Evolutionary conservation across 2,113 vertebrate species (phyloP).

Genomic region (Ailurus styani): DNA sequence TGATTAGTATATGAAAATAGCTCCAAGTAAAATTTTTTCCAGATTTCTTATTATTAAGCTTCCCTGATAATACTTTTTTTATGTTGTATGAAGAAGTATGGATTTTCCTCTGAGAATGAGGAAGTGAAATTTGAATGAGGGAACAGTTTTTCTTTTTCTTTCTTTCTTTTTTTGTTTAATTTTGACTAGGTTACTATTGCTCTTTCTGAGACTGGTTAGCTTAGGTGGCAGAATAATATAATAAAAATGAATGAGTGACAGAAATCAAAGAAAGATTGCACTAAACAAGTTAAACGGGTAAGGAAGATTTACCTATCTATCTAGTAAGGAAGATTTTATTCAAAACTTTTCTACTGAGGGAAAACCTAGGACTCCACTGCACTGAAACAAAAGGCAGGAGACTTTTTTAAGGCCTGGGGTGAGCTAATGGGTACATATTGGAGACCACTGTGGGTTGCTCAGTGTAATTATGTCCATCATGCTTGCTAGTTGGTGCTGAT

Average conservation of each 20-base stretch:
- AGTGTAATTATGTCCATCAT: not conserved
- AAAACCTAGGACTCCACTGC: not conserved
- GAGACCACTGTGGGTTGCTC: accelerated
- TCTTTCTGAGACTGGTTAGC: not conserved
- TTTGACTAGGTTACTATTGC: not conserved
- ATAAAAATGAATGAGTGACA: not conserved
- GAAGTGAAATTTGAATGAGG: not conserved
- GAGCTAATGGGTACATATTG: not conserved
- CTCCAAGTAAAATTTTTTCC: slow-evolving; percentile 26
- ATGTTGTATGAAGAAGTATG: not conserved
- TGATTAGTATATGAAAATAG: slow-evolving; percentile 13
- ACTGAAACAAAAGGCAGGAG: not conserved
- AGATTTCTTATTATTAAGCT: slow-evolving; percentile 47
- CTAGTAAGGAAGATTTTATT: not conserved
- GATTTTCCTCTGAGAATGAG: not conserved
- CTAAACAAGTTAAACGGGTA: not conserved
- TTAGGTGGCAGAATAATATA: not conserved
- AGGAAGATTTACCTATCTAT: not conserved
- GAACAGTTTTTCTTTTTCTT: not conserved
- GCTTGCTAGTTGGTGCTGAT: not conserved
- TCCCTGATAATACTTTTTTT: slow-evolving; percentile 59
- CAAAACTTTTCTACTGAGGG: not conserved
- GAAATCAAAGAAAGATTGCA: not conserved
- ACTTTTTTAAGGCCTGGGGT: not conserved
- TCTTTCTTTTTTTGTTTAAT: not conserved